Percentiles rank a stretch among this genome's conserved stretches.
phyloP scores from a whole-genome alignment of 2,888 invertebrate species.

The Scaptomyza reducta region DNA sequence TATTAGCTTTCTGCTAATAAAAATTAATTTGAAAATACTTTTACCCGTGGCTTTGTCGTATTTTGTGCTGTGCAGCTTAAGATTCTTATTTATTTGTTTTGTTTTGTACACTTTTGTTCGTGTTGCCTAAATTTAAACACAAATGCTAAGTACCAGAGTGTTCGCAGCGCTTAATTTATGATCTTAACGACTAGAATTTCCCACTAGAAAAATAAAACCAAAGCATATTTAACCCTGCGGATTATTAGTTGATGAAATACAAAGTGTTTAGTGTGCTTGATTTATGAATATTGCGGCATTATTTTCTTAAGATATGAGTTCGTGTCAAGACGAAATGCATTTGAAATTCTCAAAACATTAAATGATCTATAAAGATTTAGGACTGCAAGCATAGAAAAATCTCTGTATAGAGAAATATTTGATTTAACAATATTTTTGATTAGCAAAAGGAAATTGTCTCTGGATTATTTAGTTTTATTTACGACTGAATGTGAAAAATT shows the following conservation, averaged over 20 bases:
- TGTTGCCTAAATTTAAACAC: slow-evolving; percentile 50
- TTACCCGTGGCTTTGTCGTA: slow-evolving; percentile 45
- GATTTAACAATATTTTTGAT: not conserved
- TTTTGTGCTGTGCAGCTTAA: slow-evolving; percentile 60
- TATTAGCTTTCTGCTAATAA: slow-evolving; percentile 76
- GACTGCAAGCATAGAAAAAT: too few relatives aligned
- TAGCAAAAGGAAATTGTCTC: not conserved
- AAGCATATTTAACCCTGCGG: slow-evolving; percentile 38
- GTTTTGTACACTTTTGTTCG: slow-evolving; percentile 46
- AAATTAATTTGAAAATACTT: slow-evolving; percentile 80
- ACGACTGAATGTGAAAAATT: slow-evolving; percentile 22
- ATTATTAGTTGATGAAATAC: slow-evolving; percentile 58
- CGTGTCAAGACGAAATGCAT: slow-evolving; percentile 43
- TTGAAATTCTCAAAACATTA: slow-evolving; percentile 25
- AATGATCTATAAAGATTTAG: slow-evolving; percentile 7
- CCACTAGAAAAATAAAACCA: slow-evolving; percentile 11
- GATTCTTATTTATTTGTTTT: slow-evolving; percentile 76
- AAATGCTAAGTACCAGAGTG: slow-evolving; percentile 58
- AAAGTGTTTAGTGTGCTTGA: slow-evolving; percentile 56
- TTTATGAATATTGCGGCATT: slow-evolving; percentile 61
- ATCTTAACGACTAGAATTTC: slow-evolving; percentile 46
- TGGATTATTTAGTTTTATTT: slow-evolving; percentile 14
- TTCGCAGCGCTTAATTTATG: slow-evolving; percentile 64
- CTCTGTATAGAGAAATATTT: not conserved
- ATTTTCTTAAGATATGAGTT: slow-evolving; percentile 39